Evolutionary conservation across 2,113 vertebrate species (phyloP).

Genomic region (Cyprinodon variegatus): DNA sequence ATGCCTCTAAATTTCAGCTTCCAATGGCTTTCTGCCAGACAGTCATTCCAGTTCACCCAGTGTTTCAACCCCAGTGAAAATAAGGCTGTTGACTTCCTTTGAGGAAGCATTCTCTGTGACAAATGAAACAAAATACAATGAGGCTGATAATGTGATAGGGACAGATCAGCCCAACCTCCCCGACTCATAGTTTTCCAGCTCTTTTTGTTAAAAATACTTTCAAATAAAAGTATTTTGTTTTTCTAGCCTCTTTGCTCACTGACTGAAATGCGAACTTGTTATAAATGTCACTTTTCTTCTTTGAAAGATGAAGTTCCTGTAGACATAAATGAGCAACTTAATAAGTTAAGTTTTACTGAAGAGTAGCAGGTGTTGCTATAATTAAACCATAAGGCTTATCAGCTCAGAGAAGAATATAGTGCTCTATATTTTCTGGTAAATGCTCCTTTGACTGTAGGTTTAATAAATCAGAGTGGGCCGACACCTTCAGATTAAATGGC

Average conservation of each 20-base stretch:
- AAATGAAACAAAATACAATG: constrained; percentile 17
- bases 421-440: too few relatives aligned
- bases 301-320: background rate
- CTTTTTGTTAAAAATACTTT: background rate
- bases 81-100: constrained; percentile 47
- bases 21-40: constrained; percentile 12
- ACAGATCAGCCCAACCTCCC: background rate
- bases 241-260: background rate
- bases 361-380: too few relatives aligned
- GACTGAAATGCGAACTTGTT: background rate
- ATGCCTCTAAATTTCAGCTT: constrained; percentile 31
- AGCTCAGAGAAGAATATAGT: too few relatives aligned
- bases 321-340: background rate
- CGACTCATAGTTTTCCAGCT: background rate
- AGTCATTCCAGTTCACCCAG: constrained; percentile 24
- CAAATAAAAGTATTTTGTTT: background rate
- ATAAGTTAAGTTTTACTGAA: background rate
- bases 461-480: too few relatives aligned
- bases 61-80: constrained; percentile 55
- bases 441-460: too few relatives aligned
- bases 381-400: too few relatives aligned
- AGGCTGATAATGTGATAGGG: constrained; percentile 34
- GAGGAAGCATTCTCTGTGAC: constrained; percentile 25
- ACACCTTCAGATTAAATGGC: too few relatives aligned
- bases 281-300: background rate